Base-by-base conservation (phyloP, 2,113 vertebrate genomes). In the Phaethornis superciliosus region DNA sequence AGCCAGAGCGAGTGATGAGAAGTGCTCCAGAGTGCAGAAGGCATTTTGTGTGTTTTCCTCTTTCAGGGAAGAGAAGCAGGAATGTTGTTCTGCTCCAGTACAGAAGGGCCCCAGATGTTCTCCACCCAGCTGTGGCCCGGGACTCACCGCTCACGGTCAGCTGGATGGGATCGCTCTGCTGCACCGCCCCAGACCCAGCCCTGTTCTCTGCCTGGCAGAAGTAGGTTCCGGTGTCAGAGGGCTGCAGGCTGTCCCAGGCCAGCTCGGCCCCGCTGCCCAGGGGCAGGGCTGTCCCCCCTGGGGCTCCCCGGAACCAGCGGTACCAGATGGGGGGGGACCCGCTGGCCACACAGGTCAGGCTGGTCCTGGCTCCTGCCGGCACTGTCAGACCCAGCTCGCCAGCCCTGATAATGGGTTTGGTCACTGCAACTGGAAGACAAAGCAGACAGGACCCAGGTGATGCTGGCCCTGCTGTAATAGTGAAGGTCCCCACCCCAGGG, bases 251-350 rank as follows among this genome's bases (percentile, higher is more conserved):
- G 68, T 63, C 81, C 90, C 96, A 96, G 1, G 12, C 30, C 63
- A 98, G 96, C 30, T 83, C 69, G 1, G 94, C 89, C 3, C 19
- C 42, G 1, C 4, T 51, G 81, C n/a, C 15, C 75, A 97, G 69
- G 46, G 18, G 47, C 40, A 4, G 27, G 30, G 58, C 60, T 18
- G 12, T 13, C 10, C 59, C 47, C 26, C 81, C 72, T 4, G 42
- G 60, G 30, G 16, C 26, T 58, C 75, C 26, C 33, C 91, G 96
- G 90, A 91, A 96, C 96, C 96, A 97, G 46, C n/a, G 59, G 72
- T 97, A 97, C 54, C 3, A 78, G 90, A 97, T 96, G 24, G 95
- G 94, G 5, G 93, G 93, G 70, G 96, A 97, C 40, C 94, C 95
- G 1, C 2, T 12, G 77, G 95, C 59, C n/a, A 81, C 77, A 33